These are phyloP conservation scores for Muraenolepis orangiensis DNA, from an alignment of 2,797 vertebrate genomes.

Conservation along the genomic window DNA sequence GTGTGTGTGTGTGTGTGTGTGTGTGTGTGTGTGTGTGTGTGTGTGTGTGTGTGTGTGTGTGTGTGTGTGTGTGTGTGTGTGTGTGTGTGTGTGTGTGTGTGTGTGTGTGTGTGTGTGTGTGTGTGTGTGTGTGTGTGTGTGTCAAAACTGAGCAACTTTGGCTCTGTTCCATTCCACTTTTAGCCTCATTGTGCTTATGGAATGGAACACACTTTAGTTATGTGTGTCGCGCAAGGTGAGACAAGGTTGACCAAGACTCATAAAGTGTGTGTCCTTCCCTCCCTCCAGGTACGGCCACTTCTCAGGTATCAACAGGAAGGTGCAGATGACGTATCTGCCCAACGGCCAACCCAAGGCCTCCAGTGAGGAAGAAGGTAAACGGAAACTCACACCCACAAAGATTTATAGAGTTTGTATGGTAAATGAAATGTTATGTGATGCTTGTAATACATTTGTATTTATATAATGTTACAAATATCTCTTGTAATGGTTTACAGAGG, in stretches of 20 bases:
- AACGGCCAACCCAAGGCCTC: constrained; percentile 87
- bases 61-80: too few species aligned
- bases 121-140: constrained; percentile 13
- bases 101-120: too few species aligned
- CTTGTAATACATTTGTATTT: background rate
- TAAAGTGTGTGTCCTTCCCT: constrained; percentile 13
- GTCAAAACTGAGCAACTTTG: constrained; percentile 4
- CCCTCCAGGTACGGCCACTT: constrained; percentile 98
- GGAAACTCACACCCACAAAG: background rate
- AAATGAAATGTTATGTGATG: background rate
- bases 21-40: too few species aligned
- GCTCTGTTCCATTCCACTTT: constrained; percentile 20
- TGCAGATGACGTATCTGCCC: constrained; percentile 92
- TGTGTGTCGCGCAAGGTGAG: constrained; percentile 18
- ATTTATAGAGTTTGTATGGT: background rate
- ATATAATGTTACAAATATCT: background rate
- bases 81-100: too few species aligned
- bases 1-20: too few species aligned
- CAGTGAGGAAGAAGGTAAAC: constrained; percentile 90
- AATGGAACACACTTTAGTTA: constrained; percentile 20
- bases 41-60: too few species aligned
- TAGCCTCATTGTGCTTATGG: constrained; percentile 12
- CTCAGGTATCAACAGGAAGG: constrained; percentile 97
- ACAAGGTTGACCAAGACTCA: background rate
- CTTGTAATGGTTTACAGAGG: background rate